Base-by-base conservation (phyloP, 2,888 invertebrate species). In the Gastrophysa polygoni region DNA sequence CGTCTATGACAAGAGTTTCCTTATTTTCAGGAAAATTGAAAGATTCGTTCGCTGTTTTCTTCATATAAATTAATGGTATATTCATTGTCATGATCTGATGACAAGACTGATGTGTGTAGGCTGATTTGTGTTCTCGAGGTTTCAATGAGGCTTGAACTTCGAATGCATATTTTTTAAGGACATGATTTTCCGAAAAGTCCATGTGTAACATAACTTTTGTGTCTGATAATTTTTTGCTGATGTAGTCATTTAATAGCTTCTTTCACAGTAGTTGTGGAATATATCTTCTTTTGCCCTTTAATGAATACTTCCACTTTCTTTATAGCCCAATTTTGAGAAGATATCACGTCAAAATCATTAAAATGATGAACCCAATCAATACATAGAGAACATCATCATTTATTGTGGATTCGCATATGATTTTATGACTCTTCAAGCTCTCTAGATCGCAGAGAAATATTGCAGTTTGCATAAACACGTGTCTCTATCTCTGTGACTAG, bases 401-500 rank as follows among this genome's bases (percentile, higher is more conserved):
- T n/a, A n/a, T n/a, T n/a, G n/a, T n/a, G n/a, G n/a, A n/a, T n/a
- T n/a, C 46, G 7, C 46, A 46, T 29, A 54, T 20, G 28, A 54
- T 58, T 47, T 47, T 47, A 14, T 54, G 18, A 16, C n/a, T 29
- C 32, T 52, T 58, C 34, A 52, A 48, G 5, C 43, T 43, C 38
- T 46, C n/a, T n/a, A n/a, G 18, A 11, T 38, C 24, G 32, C 28
- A 56, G 32, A 16, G 11, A 8, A 43, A 58, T 52, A 57, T 57
- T 57, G 58, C 2, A 34, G 47, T 54, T 52, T 48, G 28, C 58
- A 62, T 38, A 62, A 43, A 21, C 54, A 62, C 18, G 58, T 62
- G n/a, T 62, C 52, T 20, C 62, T 51, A 24, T 52, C 52, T 54
- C 34, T 62, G 24, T 24, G 24, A 24, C 24, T 24, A 24, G 24